These are phyloP conservation scores for Phasia obesa DNA, from an alignment of 2,888 invertebrate species.

Conservation along the genomic window DNA sequence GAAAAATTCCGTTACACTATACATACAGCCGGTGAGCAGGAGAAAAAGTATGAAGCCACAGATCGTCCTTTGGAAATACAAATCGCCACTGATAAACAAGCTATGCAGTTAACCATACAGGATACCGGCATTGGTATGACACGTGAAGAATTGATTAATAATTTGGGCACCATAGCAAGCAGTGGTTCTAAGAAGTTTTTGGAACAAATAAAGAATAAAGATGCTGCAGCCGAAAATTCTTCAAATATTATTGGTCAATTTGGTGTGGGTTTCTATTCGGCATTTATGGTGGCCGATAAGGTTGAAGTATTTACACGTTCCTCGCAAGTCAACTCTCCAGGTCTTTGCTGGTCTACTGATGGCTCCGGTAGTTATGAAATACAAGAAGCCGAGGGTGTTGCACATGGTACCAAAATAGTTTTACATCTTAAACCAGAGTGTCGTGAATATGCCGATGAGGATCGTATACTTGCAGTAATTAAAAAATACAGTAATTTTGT, in stretches of 20 bases:
- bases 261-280: slow-evolving; percentile 99
- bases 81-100: slow-evolving; percentile 93
- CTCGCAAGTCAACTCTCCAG: slow-evolving; percentile 86
- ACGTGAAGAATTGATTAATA: slow-evolving; percentile 93
- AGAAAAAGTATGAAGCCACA: slow-evolving; percentile 83
- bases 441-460: slow-evolving; percentile 94
- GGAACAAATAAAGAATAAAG: slow-evolving; percentile 89
- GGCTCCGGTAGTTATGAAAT: slow-evolving; percentile 96
- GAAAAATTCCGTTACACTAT: slow-evolving; percentile 95
- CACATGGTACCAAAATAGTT: slow-evolving; percentile 96
- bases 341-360: slow-evolving; percentile 94
- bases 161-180: slow-evolving; percentile 97
- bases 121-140: slow-evolving; percentile 98
- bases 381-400: slow-evolving; percentile 91
- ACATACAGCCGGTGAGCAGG: slow-evolving; percentile 83
- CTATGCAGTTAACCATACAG: slow-evolving; percentile 92
- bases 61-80: slow-evolving; percentile 92
- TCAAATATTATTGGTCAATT: slow-evolving; percentile 97
- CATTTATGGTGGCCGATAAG: slow-evolving; percentile 98
- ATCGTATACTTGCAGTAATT: slow-evolving; percentile 91
- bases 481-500: slow-evolving; percentile 99
- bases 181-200: slow-evolving; percentile 97
- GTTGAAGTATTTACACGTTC: slow-evolving; percentile 95
- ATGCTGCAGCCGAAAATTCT: slow-evolving; percentile 85
- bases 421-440: slow-evolving; percentile 94